phyloP scores from a whole-genome alignment of 2,888 invertebrate genomes.

The Ophion slaviceki region DNA sequence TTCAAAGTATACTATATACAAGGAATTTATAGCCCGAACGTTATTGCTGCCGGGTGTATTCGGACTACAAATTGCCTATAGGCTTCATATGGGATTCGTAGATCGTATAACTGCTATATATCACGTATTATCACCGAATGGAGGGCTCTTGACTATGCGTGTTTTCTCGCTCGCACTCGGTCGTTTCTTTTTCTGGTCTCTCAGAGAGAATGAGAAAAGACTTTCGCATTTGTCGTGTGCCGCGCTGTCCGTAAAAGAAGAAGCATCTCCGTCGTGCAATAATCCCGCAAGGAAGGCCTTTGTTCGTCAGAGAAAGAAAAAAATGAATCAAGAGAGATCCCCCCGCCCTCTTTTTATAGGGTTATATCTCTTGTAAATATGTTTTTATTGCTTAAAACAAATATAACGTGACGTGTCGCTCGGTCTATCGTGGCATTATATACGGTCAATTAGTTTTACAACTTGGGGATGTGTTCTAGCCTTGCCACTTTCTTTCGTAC shows the following conservation, averaged over 20 bases:
- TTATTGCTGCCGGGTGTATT: constrained; percentile 71
- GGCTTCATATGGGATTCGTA: constrained; percentile 71
- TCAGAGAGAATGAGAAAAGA: constrained; percentile 51
- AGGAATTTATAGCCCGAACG: constrained; percentile 71
- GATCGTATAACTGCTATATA: constrained; percentile 71
- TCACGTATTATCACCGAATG: constrained; percentile 72
- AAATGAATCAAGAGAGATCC: constrained; percentile 28
- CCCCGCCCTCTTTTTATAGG: background rate
- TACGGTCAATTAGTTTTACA: constrained; percentile 65
- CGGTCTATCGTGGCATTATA: constrained; percentile 47
- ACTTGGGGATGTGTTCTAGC: constrained; percentile 12
- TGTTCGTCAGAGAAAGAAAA: constrained; percentile 51
- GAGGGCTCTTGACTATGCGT: constrained; percentile 51
- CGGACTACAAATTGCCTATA: constrained; percentile 72
- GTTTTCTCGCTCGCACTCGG: constrained; percentile 34
- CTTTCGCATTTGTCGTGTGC: constrained; percentile 27
- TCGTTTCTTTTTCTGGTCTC: constrained; percentile 37
- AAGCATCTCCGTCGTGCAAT: constrained; percentile 52
- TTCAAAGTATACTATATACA: constrained; percentile 65
- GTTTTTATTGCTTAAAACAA: constrained; percentile 66
- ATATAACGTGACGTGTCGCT: constrained; percentile 55
- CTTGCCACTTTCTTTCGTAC: constrained; percentile 1
- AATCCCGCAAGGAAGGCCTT: constrained; percentile 53
- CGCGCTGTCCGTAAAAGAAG: constrained; percentile 51
- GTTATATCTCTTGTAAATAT: constrained; percentile 61